Base-by-base conservation (phyloP, 2,888 invertebrate species). In the Campaea margaritaria region DNA sequence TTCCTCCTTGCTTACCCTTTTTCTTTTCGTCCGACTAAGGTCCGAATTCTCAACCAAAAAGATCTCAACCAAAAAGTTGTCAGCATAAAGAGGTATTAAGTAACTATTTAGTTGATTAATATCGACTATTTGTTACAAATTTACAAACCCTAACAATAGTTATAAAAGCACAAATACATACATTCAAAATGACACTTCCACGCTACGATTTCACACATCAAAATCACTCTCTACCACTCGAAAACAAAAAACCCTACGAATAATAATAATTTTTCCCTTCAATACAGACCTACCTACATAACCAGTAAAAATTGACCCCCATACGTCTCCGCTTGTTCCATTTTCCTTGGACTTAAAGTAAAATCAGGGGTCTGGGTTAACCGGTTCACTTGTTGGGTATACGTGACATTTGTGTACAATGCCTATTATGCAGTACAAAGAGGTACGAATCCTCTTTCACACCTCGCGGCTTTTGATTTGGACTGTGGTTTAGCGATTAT, bases 391-490 rank as follows among this genome's bases (percentile, higher is more conserved):
- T 52, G 36, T 49, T 38, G 52, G 34, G 56, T 62, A 64, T 56
- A 34, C 82, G 78, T 82, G 84, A 79, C 79, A 79, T 71, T 72
- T 64, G 65, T 71, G 54, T 70, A 83, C 82, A 83, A 83, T 79
- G 77, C 75, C 78, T 81, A 81, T 83, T 83, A 83, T 83, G 65
- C 58, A 28, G 58, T 67, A 80, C 76, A 83, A 80, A 76, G 64
- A 53, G 60, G 65, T 61, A 69, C 62, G 64, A 75, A 72, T 79
- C 81, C 81, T 79, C 76, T 68, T 82, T 83, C 77, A 83, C 85
- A 85, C 85, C 85, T 85, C 74, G 80, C 72, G 53, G 65, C 76
- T 72, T 79, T 79, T 81, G 76, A 82, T 76, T 76, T 59, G 63
- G 68, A 64, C 74, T 28, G 71, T 64, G 71, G 71, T 72, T 73